phyloP scores from a whole-genome alignment of 2,797 vertebrate genomes.

The Anguilla obscura region DNA sequence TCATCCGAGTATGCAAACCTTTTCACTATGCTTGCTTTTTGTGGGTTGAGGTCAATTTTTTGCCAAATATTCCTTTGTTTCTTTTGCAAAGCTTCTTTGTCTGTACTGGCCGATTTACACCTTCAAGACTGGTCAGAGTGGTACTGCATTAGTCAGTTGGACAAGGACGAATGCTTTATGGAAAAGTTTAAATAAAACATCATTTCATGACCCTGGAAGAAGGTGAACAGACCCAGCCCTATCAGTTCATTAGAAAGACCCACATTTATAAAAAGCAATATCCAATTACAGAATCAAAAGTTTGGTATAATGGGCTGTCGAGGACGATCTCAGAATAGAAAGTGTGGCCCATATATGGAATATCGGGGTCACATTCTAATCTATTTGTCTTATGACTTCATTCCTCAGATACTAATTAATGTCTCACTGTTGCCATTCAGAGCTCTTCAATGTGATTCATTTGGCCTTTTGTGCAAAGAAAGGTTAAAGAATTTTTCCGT shows the following conservation, averaged over 20 bases:
- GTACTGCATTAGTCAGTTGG: background rate
- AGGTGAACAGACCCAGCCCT: constrained; percentile 64
- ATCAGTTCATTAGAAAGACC: constrained; percentile 71
- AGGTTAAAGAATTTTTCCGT: constrained; percentile 7
- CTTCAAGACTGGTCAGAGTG: no score
- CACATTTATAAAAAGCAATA: constrained; percentile 80
- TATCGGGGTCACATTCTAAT: constrained; percentile 79
- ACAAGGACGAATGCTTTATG: constrained; percentile 28
- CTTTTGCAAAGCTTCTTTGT: background rate
- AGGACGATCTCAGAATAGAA: constrained; percentile 68
- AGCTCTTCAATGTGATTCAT: constrained; percentile 75
- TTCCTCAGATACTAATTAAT: constrained; percentile 78
- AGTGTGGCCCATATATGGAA: constrained; percentile 65
- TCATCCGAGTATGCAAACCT: background rate
- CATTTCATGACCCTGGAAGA: constrained; percentile 20
- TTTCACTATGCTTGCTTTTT: no score
- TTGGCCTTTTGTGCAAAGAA: constrained; percentile 64
- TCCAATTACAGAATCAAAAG: constrained; percentile 76
- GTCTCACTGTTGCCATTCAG: constrained; percentile 70
- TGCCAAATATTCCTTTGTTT: no score
- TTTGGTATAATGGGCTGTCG: constrained; percentile 80
- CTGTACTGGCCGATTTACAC: background rate
- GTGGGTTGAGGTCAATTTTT: no score
- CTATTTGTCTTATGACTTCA: constrained; percentile 80
- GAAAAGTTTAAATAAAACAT: constrained; percentile 58